Conservation (phyloP, 2,113 vertebrate genomes). For the Cinclus cinclus region DNA sequence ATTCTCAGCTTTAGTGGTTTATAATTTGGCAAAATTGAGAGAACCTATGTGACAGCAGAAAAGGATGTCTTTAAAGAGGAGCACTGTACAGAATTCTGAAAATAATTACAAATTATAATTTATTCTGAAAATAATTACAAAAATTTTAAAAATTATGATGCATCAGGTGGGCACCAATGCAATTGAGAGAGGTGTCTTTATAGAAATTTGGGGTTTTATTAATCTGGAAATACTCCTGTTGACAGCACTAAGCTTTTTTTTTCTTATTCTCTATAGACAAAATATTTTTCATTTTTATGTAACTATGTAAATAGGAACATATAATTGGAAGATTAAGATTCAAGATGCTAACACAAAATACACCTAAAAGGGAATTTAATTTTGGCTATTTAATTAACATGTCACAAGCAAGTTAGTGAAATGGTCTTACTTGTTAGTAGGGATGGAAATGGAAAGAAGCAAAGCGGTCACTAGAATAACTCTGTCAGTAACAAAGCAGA, state of each 20-base stretch:
- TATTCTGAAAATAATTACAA: background rate
- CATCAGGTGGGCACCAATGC: background rate
- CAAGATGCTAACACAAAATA: background rate
- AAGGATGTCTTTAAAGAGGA: background rate
- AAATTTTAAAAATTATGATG: background rate
- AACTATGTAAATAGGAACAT: background rate
- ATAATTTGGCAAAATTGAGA: background rate
- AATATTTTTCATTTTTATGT: background rate
- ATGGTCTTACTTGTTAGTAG: background rate
- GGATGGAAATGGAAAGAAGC: background rate
- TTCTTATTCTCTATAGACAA: background rate
- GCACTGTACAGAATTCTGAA: background rate
- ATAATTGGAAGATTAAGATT: background rate
- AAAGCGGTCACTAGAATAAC: rapidly evolving
- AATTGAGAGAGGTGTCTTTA: background rate
- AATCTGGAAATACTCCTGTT: background rate
- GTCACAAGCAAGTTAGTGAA: background rate
- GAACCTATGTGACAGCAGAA: background rate
- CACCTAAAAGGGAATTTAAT: background rate
- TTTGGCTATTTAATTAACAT: background rate
- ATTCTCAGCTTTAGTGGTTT: background rate
- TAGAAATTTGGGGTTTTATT: background rate
- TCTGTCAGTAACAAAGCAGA: background rate
- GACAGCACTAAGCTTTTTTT: background rate
- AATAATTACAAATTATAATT: background rate